Conservation (phyloP, 2,113 vertebrate species). For the Colius striatus region DNA sequence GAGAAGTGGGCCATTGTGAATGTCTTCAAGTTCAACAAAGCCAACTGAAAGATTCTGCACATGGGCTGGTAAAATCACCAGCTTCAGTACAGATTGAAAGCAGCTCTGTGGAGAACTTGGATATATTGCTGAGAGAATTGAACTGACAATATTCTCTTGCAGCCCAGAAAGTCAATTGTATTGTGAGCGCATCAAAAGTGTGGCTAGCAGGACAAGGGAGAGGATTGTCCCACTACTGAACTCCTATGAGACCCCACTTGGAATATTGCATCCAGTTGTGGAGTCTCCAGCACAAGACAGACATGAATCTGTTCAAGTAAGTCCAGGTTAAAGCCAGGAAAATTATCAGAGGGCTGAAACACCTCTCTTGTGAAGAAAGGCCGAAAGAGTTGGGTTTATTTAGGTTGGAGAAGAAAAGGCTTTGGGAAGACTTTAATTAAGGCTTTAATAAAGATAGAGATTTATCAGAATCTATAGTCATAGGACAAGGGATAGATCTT, state of each 20-base stretch:
- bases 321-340: too few relatives aligned
- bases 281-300: neutral
- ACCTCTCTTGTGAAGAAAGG: too few relatives aligned
- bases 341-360: too few relatives aligned
- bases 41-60: neutral
- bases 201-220: neutral
- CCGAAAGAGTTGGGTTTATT: too few relatives aligned
- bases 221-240: neutral
- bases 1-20: neutral
- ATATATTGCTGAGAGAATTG: too few relatives aligned
- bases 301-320: too few relatives aligned
- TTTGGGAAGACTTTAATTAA: neutral
- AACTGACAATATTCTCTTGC: neutral
- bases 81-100: too few relatives aligned
- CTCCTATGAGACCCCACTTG: neutral
- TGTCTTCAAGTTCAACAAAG: neutral
- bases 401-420: too few relatives aligned
- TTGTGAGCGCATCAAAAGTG: neutral
- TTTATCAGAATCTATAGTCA: neutral
- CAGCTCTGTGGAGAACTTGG: neutral
- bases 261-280: neutral
- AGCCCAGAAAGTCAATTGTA: neutral
- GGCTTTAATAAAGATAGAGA: neutral
- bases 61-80: neutral
- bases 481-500: neutral